Evolutionary conservation across 2,113 vertebrate species (phyloP), one percentile per base, ranked within the genome.

Genomic region (Mesocricetus auratus): DNA sequence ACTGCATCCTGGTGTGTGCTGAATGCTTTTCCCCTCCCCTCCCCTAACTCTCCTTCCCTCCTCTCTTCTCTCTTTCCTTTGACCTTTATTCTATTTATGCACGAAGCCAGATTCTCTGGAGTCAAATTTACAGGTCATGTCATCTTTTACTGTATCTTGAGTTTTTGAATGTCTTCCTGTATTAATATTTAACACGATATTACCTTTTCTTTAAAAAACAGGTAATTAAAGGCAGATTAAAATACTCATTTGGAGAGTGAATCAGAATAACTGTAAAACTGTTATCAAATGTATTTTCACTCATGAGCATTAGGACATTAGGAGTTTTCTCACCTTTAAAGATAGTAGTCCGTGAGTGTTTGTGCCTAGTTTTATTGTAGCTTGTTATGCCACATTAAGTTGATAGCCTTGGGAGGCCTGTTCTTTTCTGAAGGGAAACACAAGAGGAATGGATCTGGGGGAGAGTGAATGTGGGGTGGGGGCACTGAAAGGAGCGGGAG

Each of bases 211-310:
- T 81, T 58, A 11, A n/a, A n/a, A n/a, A n/a, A n/a, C 3, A 4
- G 36, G 45, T 78, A 64, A 94, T 36, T 69, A 50, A 94, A 89
- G 33, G 53, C 53, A 96, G 68, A 89, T 62, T 88, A 91, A 97
- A 94, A 81, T 53, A 88, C 45, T 56, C 31, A 56, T 86, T 90
- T 82, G 45, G 3, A 94, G 86, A 94, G 93, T 86, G 56, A 88
- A n/a, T 79, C 71, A 71, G 58, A 91, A 73, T 17, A 89, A 68
- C 62, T 88, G 42, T 6, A 68, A 94, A 96, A 71, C 11, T 82
- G 0, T 62, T 64, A 64, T 78, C 39, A 93, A 60, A 83, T 29
- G 36, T 50, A 78, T 33, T 86, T 62, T 62, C 39, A 83, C 24
- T 10, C 33, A 58, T 58, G 62, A 66, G 29, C 39, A 33, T 86